Evolutionary conservation across 2,888 invertebrate species (phyloP).

Genomic region (Deilephila elpenor): DNA sequence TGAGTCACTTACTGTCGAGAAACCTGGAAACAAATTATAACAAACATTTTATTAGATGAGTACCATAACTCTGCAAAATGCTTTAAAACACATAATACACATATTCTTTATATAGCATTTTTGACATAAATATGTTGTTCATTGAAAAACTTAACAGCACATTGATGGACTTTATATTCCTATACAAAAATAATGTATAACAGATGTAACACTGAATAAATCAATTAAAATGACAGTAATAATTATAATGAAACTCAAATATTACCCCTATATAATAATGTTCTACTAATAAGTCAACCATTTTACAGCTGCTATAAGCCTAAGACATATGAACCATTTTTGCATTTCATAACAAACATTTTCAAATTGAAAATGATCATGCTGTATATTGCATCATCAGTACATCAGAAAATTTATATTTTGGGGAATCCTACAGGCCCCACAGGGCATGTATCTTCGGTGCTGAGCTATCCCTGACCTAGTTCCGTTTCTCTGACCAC

Average conservation of each 20-base stretch:
- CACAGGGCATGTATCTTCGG: background rate
- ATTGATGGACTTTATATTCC: no score
- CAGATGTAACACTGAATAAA: no score
- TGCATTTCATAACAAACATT: background rate
- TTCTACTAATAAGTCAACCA: no score
- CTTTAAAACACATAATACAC: background rate
- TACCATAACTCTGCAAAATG: background rate
- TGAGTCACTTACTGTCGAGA: constrained; percentile 95
- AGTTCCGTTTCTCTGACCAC: constrained; percentile 10
- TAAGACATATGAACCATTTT: background rate
- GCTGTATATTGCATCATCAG: background rate
- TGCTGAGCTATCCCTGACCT: constrained; percentile 6
- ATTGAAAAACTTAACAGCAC: no score
- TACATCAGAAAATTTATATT: background rate
- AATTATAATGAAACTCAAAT: no score
- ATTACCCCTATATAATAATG: no score
- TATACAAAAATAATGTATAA: no score
- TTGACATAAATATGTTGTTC: no score
- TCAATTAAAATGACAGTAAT: no score
- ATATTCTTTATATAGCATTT: background rate
- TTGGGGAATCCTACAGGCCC: background rate
- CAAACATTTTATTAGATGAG: background rate
- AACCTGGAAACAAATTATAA: constrained; percentile 85
- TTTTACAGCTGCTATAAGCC: background rate
- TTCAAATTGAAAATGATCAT: background rate